Evolutionary conservation across 2,797 vertebrate genomes (phyloP).

Genomic region (Sciurus vulgaris): DNA sequence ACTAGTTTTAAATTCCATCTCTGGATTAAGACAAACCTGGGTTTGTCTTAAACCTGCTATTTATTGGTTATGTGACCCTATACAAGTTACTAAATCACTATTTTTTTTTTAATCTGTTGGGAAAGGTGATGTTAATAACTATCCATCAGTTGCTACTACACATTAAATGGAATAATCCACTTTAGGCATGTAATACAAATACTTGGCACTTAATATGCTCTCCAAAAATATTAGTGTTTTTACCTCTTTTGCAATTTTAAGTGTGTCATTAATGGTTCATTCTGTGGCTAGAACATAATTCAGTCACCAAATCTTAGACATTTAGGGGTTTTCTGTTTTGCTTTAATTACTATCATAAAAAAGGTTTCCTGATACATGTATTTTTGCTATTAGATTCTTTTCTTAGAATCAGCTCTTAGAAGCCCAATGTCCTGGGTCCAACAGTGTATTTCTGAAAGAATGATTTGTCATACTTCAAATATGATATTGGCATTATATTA

Average conservation of each 20-base stretch:
- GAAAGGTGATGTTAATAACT: background rate
- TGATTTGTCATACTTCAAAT: background rate
- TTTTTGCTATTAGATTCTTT: background rate
- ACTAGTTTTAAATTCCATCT: background rate
- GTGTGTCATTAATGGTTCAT: background rate
- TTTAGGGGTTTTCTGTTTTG: background rate
- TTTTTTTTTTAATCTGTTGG: background rate
- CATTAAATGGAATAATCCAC: background rate
- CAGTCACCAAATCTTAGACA: background rate
- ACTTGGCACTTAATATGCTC: background rate
- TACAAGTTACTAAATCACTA: background rate
- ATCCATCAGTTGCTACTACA: background rate
- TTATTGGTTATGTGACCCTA: background rate
- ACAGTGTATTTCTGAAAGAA: background rate
- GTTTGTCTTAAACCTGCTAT: background rate
- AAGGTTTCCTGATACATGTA: background rate
- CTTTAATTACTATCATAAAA: conserved; percentile 27
- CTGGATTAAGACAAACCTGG: background rate
- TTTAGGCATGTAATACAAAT: background rate
- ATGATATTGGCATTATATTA: background rate
- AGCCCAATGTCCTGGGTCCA: background rate
- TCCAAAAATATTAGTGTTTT: background rate
- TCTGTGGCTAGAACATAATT: background rate
- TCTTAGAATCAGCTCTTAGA: background rate
- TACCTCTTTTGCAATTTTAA: background rate